These are phyloP conservation scores for Neopipo cinnamomea DNA, from an alignment of 2,113 vertebrate species.

Conservation along the genomic window DNA sequence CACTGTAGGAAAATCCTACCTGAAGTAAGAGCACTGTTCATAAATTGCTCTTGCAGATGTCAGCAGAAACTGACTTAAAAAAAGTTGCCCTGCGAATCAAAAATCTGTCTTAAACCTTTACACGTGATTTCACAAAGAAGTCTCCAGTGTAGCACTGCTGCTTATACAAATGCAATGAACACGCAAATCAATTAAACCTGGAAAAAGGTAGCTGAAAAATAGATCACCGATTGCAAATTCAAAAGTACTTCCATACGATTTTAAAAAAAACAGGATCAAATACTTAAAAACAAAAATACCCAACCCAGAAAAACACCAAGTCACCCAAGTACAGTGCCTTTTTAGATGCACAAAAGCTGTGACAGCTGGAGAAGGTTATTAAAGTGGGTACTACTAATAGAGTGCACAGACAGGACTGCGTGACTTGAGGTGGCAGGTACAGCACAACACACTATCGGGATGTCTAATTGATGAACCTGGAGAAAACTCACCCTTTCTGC, in stretches of 20 bases:
- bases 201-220: background rate
- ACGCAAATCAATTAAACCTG: background rate
- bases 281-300: background rate
- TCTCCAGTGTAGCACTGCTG: background rate
- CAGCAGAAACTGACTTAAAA: background rate
- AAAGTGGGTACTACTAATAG: background rate
- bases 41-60: background rate
- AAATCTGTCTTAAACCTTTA: background rate
- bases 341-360: background rate
- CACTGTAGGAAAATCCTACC: constrained; percentile 3
- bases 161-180: background rate
- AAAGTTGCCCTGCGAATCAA: background rate
- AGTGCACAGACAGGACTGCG: background rate
- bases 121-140: background rate
- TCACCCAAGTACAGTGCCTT: no score
- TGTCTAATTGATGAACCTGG: background rate
- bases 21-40: background rate
- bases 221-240: background rate
- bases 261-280: background rate
- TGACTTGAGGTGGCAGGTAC: background rate
- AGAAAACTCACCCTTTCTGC: background rate
- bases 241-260: background rate
- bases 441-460: background rate
- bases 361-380: background rate
- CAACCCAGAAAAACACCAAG: background rate